These are phyloP conservation scores for Tachysurus vachellii DNA, from an alignment of 2,113 vertebrate genomes.

Conservation along the genomic window DNA sequence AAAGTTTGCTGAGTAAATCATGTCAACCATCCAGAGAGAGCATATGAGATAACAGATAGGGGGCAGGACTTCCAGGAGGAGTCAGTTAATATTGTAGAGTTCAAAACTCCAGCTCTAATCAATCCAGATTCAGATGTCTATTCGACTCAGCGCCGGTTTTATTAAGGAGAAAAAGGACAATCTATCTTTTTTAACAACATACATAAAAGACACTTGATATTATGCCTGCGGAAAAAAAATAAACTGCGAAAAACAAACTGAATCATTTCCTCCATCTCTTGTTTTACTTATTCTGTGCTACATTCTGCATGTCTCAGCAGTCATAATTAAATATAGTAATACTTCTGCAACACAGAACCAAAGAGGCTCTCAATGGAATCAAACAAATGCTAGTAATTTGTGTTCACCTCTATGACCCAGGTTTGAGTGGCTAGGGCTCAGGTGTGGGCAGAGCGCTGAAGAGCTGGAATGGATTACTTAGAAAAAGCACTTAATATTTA, in stretches of 20 bases:
- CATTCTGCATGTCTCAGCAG: conserved; percentile 18
- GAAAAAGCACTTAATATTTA: conserved; percentile 26
- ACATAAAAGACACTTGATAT: background rate
- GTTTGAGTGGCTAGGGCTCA: conserved; percentile 40
- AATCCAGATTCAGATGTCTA: background rate
- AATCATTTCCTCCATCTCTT: background rate
- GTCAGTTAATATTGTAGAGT: background rate
- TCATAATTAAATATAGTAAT: conserved; percentile 40
- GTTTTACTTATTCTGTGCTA: conserved; percentile 8
- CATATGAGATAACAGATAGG: background rate
- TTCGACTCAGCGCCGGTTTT: background rate
- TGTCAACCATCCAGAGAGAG: too few relatives aligned
- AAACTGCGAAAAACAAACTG: background rate
- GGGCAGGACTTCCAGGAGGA: background rate
- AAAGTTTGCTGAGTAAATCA: background rate
- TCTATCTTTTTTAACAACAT: background rate
- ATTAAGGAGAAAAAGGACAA: too few relatives aligned
- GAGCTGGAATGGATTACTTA: conserved; percentile 14
- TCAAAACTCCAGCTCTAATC: background rate
- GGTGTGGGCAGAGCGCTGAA: conserved; percentile 29
- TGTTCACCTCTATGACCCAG: conserved; percentile 25
- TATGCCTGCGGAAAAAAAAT: background rate
- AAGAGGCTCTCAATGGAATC: conserved; percentile 50
- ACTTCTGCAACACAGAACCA: conserved; percentile 26
- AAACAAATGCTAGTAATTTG: conserved; percentile 45